Evolutionary conservation across 2,888 invertebrate species (phyloP).

Genomic region (Phorcus lineatus): DNA sequence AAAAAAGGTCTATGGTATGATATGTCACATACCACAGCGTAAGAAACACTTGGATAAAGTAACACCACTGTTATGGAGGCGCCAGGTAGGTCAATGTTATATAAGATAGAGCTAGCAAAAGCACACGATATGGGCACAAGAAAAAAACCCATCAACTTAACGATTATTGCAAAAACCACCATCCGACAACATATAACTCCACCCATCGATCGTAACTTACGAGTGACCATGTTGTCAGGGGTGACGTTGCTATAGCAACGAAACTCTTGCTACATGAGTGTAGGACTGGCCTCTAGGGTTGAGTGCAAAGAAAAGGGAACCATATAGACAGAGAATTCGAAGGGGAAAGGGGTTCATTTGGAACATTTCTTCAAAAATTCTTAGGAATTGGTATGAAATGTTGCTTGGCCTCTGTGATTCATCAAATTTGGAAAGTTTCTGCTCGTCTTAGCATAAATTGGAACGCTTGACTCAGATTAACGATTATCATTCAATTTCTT

Average conservation of each 20-base stretch:
- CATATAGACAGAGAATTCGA: conserved; percentile 5
- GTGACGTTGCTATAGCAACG: conserved; percentile 19
- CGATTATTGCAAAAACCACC: conserved; percentile 31
- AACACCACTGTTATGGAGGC: background rate
- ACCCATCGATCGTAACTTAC: conserved; percentile 22
- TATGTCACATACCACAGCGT: conserved; percentile 12
- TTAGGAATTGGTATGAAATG: background rate
- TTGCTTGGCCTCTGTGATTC: too few species aligned
- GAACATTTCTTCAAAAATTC: background rate
- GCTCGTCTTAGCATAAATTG: too few species aligned
- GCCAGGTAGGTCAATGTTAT: conserved; percentile 3
- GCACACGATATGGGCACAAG: conserved; percentile 24
- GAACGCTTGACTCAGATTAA: too few species aligned
- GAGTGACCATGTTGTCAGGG: conserved; percentile 23
- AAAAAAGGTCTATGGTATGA: background rate
- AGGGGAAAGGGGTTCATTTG: background rate
- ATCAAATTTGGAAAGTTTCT: too few species aligned
- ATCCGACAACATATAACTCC: conserved; percentile 28
- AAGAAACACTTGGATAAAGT: conserved; percentile 11
- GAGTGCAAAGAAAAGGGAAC: conserved; percentile 16
- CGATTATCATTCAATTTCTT: too few species aligned
- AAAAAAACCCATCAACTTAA: conserved; percentile 21
- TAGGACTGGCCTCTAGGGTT: conserved; percentile 16
- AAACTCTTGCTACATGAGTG: conserved; percentile 11
- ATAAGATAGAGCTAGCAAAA: conserved; percentile 7